A percentile compares a stretch with the other conserved stretches of the same genome.
Conservation (phyloP, 1,140 invertebrate genomes). For the Sinella curviseta region DNA sequence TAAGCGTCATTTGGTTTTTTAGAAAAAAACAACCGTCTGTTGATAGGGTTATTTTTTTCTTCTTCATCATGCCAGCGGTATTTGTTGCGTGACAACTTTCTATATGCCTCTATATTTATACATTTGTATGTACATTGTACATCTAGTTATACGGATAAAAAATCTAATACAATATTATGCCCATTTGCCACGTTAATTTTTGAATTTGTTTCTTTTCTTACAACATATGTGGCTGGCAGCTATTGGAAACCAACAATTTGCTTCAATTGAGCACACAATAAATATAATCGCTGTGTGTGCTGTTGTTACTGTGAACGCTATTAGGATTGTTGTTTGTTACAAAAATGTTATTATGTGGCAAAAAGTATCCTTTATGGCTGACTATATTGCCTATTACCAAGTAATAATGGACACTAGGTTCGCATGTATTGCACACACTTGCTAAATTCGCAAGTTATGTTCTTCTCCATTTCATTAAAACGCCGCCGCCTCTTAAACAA, state of each 20-base stretch:
- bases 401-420: not conserved
- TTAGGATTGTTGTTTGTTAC: no score
- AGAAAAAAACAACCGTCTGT: not conserved
- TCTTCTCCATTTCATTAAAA: not conserved
- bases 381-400: no score
- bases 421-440: not conserved
- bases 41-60: not conserved
- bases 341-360: no score
- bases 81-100: constrained; percentile 41
- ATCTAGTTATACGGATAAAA: constrained; percentile 19
- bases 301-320: not conserved
- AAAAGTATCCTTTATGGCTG: no score
- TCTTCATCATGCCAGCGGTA: not conserved
- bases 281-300: not conserved
- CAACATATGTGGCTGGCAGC: constrained; percentile 34
- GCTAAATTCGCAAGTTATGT: not conserved
- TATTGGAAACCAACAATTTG: constrained; percentile 42
- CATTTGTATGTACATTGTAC: not conserved
- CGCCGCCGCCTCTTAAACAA: not conserved
- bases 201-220: constrained; percentile 44
- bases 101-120: not conserved
- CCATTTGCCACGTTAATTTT: constrained; percentile 22
- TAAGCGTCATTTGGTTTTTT: constrained; percentile 38
- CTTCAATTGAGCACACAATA: constrained; percentile 37
- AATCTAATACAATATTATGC: no score